A percentile compares a stretch with the other conserved stretches of the same genome.
These are phyloP conservation scores for Mycteria americana DNA, from an alignment of 2,797 vertebrate genomes.

Conservation along the genomic window DNA sequence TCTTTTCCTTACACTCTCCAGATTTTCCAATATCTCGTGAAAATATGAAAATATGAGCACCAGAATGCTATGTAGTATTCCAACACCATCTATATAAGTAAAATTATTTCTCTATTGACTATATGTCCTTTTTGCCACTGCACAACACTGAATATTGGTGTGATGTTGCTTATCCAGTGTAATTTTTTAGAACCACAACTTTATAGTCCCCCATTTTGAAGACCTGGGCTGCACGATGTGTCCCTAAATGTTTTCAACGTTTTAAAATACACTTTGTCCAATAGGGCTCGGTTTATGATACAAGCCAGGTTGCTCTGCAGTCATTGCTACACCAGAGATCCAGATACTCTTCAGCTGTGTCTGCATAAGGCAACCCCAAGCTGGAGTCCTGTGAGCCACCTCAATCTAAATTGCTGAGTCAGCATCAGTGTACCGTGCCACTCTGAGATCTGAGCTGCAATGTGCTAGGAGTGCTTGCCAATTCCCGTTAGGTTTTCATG, in stretches of 20 bases:
- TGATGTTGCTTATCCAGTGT: background rate
- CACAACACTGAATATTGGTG: background rate
- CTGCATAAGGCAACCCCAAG: background rate
- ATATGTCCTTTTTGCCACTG: background rate
- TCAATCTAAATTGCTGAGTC: background rate
- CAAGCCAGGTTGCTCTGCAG: background rate
- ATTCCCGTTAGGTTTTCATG: background rate
- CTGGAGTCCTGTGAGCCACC: background rate
- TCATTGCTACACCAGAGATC: background rate
- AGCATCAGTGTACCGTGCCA: fast-evolving
- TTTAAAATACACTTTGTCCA: background rate
- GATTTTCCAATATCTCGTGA: background rate
- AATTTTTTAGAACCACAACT: background rate
- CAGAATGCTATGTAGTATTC: background rate
- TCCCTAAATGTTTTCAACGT: background rate
- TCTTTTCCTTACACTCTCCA: background rate
- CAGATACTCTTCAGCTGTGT: background rate
- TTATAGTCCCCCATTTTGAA: background rate
- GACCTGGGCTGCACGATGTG: background rate
- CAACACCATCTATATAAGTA: background rate
- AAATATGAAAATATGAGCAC: background rate
- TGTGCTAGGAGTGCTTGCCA: background rate
- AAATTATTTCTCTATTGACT: background rate
- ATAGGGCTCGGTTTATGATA: background rate
- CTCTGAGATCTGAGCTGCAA: fast-evolving